A percentile compares a stretch with the other conserved stretches of the same genome.
Conservation (phyloP, 2,797 vertebrate species). For the Cossypha heuglini region DNA sequence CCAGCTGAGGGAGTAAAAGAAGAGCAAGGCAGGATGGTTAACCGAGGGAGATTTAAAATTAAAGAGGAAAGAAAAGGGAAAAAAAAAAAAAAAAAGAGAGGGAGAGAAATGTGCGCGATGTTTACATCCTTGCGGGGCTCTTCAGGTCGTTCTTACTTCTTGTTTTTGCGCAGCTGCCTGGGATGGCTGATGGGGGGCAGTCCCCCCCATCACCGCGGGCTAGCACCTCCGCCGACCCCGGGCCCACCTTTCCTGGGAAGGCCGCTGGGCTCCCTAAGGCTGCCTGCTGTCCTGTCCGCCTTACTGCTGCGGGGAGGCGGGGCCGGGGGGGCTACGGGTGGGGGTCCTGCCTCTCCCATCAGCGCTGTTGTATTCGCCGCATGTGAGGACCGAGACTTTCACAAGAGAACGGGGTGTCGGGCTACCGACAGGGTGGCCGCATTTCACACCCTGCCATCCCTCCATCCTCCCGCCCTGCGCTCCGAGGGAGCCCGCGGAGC, state of each 20-base stretch:
- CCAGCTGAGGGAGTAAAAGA: neutral
- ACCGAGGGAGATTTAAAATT: neutral
- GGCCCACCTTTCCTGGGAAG: neutral
- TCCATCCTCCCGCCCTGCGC: neutral
- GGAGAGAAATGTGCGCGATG: fast-evolving
- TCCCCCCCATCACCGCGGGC: neutral
- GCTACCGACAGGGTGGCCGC: neutral
- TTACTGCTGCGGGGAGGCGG: neutral
- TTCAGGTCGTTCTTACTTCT: neutral
- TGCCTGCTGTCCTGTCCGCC: neutral
- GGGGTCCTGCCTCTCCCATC: neutral
- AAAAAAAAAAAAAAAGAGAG: fast-evolving
- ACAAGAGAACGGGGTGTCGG: neutral
- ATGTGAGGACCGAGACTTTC: neutral
- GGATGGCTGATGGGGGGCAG: neutral
- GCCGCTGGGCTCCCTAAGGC: neutral
- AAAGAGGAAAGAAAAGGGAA: too few species aligned
- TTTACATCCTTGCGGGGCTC: neutral
- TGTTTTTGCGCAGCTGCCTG: neutral
- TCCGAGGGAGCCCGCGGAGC: neutral
- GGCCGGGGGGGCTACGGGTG: neutral
- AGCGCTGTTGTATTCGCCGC: neutral
- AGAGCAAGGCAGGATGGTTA: neutral
- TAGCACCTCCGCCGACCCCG: neutral
- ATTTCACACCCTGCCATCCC: neutral